A percentile compares a stretch with the other conserved stretches of the same genome.
Conservation (phyloP, 2,888 invertebrate genomes). For the Calliphora vomitoria region DNA sequence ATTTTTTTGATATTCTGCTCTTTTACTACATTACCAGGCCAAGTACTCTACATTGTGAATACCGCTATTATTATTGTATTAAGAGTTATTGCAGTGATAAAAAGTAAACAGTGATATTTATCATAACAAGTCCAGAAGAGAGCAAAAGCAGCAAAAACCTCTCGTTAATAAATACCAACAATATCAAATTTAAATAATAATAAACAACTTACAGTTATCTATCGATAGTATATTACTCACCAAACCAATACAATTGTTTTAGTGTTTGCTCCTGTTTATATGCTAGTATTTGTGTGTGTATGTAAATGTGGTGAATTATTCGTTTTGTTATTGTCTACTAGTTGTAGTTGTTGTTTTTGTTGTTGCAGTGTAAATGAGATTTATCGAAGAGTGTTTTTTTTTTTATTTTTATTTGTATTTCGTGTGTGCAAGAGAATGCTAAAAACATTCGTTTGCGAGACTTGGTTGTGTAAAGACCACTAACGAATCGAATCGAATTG, state of each 20-base stretch:
- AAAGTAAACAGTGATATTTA: too few relatives aligned
- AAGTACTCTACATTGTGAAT: too few relatives aligned
- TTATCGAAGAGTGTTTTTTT: slow-evolving; percentile 59
- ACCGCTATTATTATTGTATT: too few relatives aligned
- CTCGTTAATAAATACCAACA: too few relatives aligned
- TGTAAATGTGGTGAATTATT: slow-evolving; percentile 48
- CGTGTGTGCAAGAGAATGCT: slow-evolving; percentile 2
- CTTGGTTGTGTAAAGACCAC: slow-evolving; percentile 80
- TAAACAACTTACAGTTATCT: too few relatives aligned
- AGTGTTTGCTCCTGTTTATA: neutral
- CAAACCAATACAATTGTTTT: neutral
- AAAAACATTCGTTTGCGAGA: slow-evolving; percentile 80
- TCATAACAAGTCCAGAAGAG: too few relatives aligned
- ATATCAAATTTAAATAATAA: too few relatives aligned
- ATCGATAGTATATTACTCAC: neutral
- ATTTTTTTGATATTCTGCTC: too few relatives aligned
- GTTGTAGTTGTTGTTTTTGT: slow-evolving; percentile 31
- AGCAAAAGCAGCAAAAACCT: too few relatives aligned
- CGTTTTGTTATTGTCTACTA: slow-evolving; percentile 42
- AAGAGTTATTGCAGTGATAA: too few relatives aligned
- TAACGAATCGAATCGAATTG: slow-evolving; percentile 37
- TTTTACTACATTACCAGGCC: too few relatives aligned
- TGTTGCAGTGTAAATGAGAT: slow-evolving; percentile 62
- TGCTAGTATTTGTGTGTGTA: neutral
- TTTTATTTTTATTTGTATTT: neutral